Evolutionary conservation across 2,888 invertebrate species (phyloP), one percentile per base, ranked within the genome.

Genomic region (Campaea margaritaria): DNA sequence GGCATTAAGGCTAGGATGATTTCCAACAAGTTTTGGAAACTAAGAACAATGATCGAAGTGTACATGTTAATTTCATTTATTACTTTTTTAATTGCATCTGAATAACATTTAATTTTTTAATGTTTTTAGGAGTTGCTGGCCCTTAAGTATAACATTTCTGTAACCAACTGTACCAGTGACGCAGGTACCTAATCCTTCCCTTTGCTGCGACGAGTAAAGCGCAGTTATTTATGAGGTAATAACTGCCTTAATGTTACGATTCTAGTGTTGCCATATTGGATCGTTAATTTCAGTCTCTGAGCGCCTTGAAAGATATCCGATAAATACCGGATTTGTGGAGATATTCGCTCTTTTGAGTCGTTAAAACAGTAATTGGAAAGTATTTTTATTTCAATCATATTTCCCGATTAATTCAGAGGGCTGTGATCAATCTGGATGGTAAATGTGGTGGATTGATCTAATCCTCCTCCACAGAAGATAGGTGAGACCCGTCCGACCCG

Each of bases 221-320:
- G 64, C 61, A 57, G 73, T 74, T 73, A 82, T 82, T 82, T 81
- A 82, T 75, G 76, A 73, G 70, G 80, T 70, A 80, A 82, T 82
- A 81, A 81, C 78, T 76, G 78, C 70, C 67, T 73, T 79, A 78
- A 77, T 74, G 77, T 73, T 69, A 74, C 72, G 59, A 64, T 68
- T 68, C 60, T 66, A 68, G 66, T 66, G 68, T 64, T 64, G 63
- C 68, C 61, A 63, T 68, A 64, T 68, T 64, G 66, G 59, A 56
- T 55, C 66, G 66, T 66, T 66, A 62, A 63, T 64, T 66, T 59
- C 52, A 44, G 48, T 57, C 54, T 61, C 58, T 61, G 56, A 58
- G 38, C 57, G 67, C 66, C 72, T 71, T 70, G 65, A 70, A 73
- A 69, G 71, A 65, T 69, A 69, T 67, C 62, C 71, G 68, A 70